Percentiles rank a stretch among this genome's conserved stretches.
Evolutionary conservation across 2,888 invertebrate species (phyloP).

Genomic region (Stenurella melanura): DNA sequence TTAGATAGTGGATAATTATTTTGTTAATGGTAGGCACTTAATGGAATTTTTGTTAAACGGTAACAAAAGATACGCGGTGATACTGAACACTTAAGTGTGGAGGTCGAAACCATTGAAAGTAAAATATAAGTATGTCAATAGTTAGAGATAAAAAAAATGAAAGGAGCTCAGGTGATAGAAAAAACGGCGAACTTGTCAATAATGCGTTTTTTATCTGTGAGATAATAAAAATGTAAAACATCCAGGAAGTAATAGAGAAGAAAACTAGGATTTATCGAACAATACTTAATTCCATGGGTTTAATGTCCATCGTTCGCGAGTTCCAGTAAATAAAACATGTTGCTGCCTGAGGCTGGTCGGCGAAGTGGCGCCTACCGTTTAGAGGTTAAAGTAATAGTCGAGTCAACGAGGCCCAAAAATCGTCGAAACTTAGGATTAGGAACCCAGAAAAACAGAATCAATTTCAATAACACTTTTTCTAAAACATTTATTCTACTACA

Average conservation of each 20-base stretch:
- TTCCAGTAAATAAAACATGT: slow-evolving; percentile 61
- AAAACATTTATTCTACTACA: too few relatives aligned
- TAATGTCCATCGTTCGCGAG: slow-evolving; percentile 58
- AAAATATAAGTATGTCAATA: slow-evolving; percentile 29
- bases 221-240: slow-evolving; percentile 56
- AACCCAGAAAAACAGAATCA: too few relatives aligned
- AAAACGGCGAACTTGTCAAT: slow-evolving; percentile 21
- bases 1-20: slow-evolving; percentile 15
- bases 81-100: background rate
- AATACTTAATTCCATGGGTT: slow-evolving; percentile 61
- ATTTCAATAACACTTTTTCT: too few relatives aligned
- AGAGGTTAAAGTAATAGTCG: slow-evolving; percentile 68
- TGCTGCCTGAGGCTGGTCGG: slow-evolving; percentile 65
- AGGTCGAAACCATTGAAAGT: slow-evolving; percentile 16
- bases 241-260: slow-evolving; percentile 57
- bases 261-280: slow-evolving; percentile 60
- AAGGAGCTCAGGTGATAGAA: slow-evolving; percentile 14
- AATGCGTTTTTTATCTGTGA: slow-evolving; percentile 49
- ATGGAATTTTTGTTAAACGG: slow-evolving; percentile 13
- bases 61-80: slow-evolving; percentile 10
- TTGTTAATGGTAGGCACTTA: background rate
- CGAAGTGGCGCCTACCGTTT: slow-evolving; percentile 70
- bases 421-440: too few relatives aligned
- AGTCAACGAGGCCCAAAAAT: too few relatives aligned
- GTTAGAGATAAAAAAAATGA: slow-evolving; percentile 22